Conservation (phyloP, 2,113 vertebrate species). For the Phainopepla nitens region DNA sequence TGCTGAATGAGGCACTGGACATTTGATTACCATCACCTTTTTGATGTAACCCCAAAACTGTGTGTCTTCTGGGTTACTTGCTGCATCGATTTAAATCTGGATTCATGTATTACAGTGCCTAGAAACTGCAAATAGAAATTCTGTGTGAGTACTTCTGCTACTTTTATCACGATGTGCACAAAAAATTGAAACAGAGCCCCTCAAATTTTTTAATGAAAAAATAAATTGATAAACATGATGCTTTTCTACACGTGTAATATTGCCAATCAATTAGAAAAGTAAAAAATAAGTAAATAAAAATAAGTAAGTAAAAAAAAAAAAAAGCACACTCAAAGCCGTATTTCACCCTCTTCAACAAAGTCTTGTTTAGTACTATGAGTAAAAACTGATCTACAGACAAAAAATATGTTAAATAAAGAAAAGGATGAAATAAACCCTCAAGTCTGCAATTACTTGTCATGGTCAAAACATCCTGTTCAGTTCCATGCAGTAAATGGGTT, state of each 20-base stretch:
- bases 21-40: background rate
- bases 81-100: background rate
- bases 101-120: background rate
- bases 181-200: background rate
- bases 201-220: background rate
- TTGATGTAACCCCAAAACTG: background rate
- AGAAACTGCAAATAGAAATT: constrained; percentile 4
- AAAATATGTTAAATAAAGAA: background rate
- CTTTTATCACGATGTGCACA: constrained; percentile 2
- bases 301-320: background rate
- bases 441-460: background rate
- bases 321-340: background rate
- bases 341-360: background rate
- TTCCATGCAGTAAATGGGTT: background rate
- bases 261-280: background rate
- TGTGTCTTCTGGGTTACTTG: background rate
- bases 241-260: background rate
- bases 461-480: background rate
- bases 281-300: background rate
- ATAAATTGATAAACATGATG: background rate
- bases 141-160: background rate
- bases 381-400: background rate
- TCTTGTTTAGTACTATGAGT: background rate
- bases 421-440: background rate
- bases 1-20: background rate